Evolutionary conservation across 2,113 vertebrate species (phyloP).

Genomic region (Agapornis roseicollis): DNA sequence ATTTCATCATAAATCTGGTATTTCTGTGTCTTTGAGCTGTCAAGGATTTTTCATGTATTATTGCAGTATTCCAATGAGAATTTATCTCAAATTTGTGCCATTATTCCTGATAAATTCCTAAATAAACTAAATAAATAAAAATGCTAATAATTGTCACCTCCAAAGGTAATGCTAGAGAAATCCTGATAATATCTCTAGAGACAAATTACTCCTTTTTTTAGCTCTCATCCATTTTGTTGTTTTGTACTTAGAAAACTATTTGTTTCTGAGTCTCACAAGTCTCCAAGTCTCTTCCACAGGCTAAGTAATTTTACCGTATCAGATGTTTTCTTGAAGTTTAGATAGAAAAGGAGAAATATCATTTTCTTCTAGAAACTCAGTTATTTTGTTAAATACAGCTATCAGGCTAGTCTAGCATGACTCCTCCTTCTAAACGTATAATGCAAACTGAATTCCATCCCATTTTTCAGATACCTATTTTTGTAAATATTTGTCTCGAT

Average conservation of each 20-base stretch:
- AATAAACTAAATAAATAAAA: not conserved
- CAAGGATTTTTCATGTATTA: not conserved
- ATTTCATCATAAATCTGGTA: not conserved
- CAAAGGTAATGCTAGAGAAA: not conserved
- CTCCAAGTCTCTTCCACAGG: not conserved
- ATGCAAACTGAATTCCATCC: not conserved
- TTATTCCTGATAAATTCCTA: not conserved
- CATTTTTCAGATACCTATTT: not conserved
- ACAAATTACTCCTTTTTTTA: not conserved
- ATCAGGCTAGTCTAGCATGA: not conserved
- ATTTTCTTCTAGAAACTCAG: not conserved
- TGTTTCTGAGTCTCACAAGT: not conserved
- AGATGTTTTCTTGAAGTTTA: not conserved
- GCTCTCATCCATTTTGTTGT: not conserved
- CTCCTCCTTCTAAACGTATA: not conserved
- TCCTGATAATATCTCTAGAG: not conserved
- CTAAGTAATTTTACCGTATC: not conserved
- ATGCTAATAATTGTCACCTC: not conserved
- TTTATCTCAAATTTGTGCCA: not conserved
- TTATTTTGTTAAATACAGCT: not conserved
- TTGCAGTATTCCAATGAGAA: not conserved
- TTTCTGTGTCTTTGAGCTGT: not conserved
- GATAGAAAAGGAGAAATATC: not conserved
- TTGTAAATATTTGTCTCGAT: not conserved
- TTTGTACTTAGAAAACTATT: not conserved